Percentiles rank a stretch among this genome's conserved stretches.
These are phyloP conservation scores for Chrysaora quinquecirrha DNA, from an alignment of 30 jellyfish, hydroid and myxozoan genomes.

Conservation along the genomic window DNA sequence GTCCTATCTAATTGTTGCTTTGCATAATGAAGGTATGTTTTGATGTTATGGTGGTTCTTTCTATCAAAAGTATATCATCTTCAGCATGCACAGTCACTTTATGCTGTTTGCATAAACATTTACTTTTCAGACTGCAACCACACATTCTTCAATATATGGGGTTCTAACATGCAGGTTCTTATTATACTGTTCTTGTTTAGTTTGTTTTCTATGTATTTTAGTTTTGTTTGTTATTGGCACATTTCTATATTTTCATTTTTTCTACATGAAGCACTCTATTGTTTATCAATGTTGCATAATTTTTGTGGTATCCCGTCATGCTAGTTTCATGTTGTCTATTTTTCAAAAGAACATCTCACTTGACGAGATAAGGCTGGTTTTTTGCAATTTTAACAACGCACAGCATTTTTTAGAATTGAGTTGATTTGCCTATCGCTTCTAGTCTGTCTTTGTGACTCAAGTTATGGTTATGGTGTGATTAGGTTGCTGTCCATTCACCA, in stretches of 20 bases:
- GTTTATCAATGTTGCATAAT: background rate
- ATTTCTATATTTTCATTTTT: background rate
- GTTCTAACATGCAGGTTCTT: background rate
- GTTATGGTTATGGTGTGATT: background rate
- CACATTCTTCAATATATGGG: background rate
- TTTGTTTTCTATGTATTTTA: background rate
- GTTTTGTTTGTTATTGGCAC: background rate
- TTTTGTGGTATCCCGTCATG: background rate
- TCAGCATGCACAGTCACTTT: conserved; percentile 1
- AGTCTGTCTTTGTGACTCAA: background rate
- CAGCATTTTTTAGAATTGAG: too few species aligned
- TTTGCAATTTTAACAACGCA: background rate
- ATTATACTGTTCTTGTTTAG: background rate
- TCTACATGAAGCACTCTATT: background rate
- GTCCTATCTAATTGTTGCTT: background rate
- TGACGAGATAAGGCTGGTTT: background rate
- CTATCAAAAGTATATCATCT: background rate
- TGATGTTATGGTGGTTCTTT: background rate
- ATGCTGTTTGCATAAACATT: background rate
- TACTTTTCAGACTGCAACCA: background rate
- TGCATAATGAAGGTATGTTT: background rate
- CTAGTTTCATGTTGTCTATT: background rate
- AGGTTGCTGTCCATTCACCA: background rate
- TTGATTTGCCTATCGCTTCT: too few species aligned
- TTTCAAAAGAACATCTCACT: too few species aligned